Conservation (phyloP, 2,113 vertebrate species). For the Elephas maximus region DNA sequence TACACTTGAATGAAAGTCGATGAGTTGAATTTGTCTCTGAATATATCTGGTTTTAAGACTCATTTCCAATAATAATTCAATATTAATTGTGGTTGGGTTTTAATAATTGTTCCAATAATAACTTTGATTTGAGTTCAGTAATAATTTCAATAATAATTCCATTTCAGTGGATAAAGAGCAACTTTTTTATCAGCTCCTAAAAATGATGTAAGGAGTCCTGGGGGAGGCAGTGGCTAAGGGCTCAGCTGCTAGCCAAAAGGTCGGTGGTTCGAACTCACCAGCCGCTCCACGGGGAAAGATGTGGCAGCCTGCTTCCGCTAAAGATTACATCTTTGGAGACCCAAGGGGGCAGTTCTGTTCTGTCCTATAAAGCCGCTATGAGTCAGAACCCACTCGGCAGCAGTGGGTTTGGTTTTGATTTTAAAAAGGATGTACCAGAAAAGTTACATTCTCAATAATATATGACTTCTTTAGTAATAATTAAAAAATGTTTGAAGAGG, state of each 20-base stretch:
- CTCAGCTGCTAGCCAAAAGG: not conserved
- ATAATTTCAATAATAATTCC: conserved; percentile 18
- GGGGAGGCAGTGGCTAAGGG: not conserved
- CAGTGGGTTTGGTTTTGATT: not conserved
- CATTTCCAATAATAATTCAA: conserved; percentile 1
- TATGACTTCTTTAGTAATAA: conserved; percentile 17
- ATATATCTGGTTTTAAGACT: not conserved
- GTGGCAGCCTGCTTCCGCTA: no score
- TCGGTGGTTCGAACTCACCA: no score
- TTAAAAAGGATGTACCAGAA: conserved; percentile 8
- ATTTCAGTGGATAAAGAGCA: not conserved
- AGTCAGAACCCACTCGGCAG: not conserved
- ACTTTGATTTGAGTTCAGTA: conserved; percentile 18
- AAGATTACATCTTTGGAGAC: not conserved
- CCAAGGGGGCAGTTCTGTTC: not conserved
- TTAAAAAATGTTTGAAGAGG: not conserved
- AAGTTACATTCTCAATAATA: conserved; percentile 38
- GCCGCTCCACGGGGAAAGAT: no score
- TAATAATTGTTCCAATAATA: not conserved
- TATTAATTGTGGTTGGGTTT: not conserved
- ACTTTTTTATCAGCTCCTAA: not conserved
- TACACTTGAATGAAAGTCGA: not conserved
- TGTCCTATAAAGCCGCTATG: not conserved
- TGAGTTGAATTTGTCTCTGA: not conserved
- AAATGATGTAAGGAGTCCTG: not conserved